Evolutionary conservation across 2,888 invertebrate species (phyloP), one percentile per base, ranked within the genome.

Genomic region (Pyrgus malvae): DNA sequence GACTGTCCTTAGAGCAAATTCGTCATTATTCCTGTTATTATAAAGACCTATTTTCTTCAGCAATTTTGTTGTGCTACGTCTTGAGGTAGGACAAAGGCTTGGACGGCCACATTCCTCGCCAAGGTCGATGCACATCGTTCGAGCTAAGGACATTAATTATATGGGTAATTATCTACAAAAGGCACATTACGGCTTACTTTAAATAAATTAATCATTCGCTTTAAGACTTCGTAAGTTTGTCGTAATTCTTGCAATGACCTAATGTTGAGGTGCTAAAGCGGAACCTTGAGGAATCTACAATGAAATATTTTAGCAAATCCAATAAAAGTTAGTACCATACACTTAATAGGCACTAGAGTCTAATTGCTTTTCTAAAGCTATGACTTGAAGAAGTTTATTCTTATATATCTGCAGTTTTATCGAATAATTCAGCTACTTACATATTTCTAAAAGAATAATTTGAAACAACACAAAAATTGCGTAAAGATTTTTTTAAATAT

Each of bases 41-140:
- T 51, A 51, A 23, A 35, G 35, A 19, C 19, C 37, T 17, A 51
- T 44, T 41, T 51, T 17, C 33, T 3, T 17, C 5, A 7, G 16
- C 16, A 3, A 16, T 1, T 3, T 19, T 27, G 27, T 9, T 2
- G 37, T 29, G n/a, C 67, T 64, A 66, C 65, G 65, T 66, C 63
- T 69, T 69, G 71, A 69, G 70, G 70, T 63, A 66, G 64, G 67
- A 70, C 67, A 65, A 67, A 70, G 67, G 57, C 57, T 62, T 55
- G 60, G 54, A 61, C 60, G 63, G 68, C 69, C 71, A 72, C 86
- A 84, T 85, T 83, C 83, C 77, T 73, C 33, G 37, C 65, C 81
- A 84, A 86, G 85, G 83, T 73, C 77, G 77, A 74, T 77, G 82
- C 74, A 77, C 78, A 80, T 70, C 69, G 72, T 65, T 68, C 67